Base-by-base conservation (phyloP, 2,797 vertebrate species). In the Rhabdomys pumilio region DNA sequence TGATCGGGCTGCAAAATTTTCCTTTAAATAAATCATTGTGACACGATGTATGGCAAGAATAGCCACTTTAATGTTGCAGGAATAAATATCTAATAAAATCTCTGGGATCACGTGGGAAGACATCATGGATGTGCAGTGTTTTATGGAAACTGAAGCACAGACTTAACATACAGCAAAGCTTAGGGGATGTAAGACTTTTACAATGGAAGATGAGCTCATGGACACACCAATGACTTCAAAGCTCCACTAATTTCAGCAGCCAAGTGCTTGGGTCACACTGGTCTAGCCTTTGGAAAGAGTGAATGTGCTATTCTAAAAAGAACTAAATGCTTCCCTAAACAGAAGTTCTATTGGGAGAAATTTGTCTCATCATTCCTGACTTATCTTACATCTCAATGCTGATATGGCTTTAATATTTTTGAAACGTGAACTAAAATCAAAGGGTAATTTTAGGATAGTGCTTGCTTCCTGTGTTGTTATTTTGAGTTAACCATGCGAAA, bases 11-110 rank as follows among this genome's bases (percentile, higher is more conserved):
- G 84, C 87, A 79, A 82, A 91, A 76, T 93, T 95, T 91, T 93
- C 83, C 91, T 92, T 91, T 90, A 96, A 97, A 93, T 95, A 97
- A 97, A 92, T 97, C 95, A 94, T 7, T 82, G 92, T 91, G 83
- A 94, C 80, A 93, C 88, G n/a, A 44, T 57, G 85, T 72, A 82
- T 87, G 57, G 41, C 85, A 90, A 96, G 73, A 95, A 94, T 34
- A 95, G 69, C 47, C 86, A 85, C 55, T 93, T 94, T 63, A 86
- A 88, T 83, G 50, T 93, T 92, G 93, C 14, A 75, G 84, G 73
- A 90, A 96, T 95, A 96, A 95, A 90, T 95, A 94, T 50, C 69
- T 93, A 94, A 50, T 87, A 93, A 44, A 67, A 84, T 86, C 77
- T 88, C 57, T 85, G 72, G 91, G 61, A 80, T 84, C 83, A 96